Conservation (phyloP, 2,797 vertebrate genomes). For the Anisognathus igniventris region DNA sequence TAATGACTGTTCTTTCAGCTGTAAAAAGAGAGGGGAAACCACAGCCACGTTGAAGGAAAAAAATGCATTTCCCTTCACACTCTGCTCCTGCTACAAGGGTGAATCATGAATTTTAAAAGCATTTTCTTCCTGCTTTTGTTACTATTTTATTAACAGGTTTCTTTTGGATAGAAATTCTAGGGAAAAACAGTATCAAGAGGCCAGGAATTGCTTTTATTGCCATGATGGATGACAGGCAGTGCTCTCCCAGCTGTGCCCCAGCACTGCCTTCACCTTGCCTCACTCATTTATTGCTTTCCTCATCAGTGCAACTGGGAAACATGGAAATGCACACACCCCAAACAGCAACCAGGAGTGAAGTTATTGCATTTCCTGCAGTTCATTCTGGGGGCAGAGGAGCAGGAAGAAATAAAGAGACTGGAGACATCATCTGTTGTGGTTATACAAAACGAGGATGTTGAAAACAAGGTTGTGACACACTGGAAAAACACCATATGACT, state of each 20-base stretch:
- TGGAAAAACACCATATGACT: conserved; percentile 56
- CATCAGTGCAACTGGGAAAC: not conserved
- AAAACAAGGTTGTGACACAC: conserved; percentile 7
- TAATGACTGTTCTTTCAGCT: not conserved
- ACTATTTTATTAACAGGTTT: not conserved
- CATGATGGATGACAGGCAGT: not conserved
- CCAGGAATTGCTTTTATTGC: not conserved
- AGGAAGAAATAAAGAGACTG: not conserved
- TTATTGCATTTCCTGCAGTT: not conserved
- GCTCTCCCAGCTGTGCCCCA: not conserved
- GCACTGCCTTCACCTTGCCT: not conserved
- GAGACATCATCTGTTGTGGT: not conserved
- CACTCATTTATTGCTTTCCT: not conserved
- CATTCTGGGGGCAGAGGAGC: conserved; percentile 6
- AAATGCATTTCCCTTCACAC: not conserved
- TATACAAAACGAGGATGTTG: not conserved
- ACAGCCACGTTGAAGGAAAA: not conserved
- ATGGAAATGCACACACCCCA: not conserved
- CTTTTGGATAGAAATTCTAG: not conserved
- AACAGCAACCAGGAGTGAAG: not conserved
- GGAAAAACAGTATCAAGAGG: not conserved
- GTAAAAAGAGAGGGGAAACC: not conserved
- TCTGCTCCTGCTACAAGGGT: not conserved
- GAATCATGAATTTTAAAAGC: not conserved
- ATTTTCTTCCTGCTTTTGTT: not conserved